These are phyloP conservation scores for Panthera uncia DNA, from an alignment of 2,113 vertebrate genomes.

Conservation along the genomic window DNA sequence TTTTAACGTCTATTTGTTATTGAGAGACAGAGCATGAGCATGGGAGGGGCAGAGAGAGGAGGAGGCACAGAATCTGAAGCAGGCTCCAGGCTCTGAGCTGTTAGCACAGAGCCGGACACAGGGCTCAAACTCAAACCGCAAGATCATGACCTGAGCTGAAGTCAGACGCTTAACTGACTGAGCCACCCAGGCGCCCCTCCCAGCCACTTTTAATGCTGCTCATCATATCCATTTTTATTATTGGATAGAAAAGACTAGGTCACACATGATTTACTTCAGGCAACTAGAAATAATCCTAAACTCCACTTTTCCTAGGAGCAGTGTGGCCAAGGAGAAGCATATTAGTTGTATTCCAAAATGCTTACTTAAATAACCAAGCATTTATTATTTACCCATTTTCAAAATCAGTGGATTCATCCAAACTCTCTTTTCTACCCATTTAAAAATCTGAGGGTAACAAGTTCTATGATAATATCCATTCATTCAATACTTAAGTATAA, in stretches of 20 bases:
- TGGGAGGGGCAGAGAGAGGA: no score
- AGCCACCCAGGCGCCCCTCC: background rate
- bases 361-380: conserved; percentile 17
- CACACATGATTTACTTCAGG: conserved; percentile 1
- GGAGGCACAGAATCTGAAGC: no score
- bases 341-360: conserved; percentile 20
- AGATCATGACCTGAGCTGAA: no score
- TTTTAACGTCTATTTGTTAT: no score
- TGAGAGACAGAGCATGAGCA: no score
- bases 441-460: conserved; percentile 49
- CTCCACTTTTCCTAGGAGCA: conserved; percentile 14
- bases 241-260: background rate
- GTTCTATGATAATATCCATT: conserved; percentile 29
- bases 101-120: no score
- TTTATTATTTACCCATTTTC: conserved; percentile 34
- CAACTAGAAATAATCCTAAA: background rate
- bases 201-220: background rate
- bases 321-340: background rate
- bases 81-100: no score
- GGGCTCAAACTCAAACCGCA: no score
- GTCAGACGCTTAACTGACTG: no score
- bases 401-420: conserved; percentile 28
- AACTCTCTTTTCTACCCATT: conserved; percentile 38
- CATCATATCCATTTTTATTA: background rate
- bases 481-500: conserved; percentile 47